Evolutionary conservation across 2,113 vertebrate genomes (phyloP).

Genomic region (Nothobranchius furzeri): DNA sequence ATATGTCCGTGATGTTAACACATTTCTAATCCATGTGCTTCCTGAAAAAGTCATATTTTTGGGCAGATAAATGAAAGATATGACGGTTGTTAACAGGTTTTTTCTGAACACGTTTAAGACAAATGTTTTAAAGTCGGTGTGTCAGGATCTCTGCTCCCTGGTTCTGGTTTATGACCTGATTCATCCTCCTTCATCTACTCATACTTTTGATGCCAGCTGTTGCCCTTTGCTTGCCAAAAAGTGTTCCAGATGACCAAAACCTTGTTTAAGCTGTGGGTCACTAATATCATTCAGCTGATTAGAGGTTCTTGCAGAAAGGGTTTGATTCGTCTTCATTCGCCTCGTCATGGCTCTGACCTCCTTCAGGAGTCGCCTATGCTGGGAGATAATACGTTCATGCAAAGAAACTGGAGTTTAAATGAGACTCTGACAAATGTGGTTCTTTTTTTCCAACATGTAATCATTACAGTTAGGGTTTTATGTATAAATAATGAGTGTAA

Average conservation of each 20-base stretch:
- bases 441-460: no score
- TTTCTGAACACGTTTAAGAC: no score
- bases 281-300: slow-evolving; percentile 37
- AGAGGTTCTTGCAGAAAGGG: slow-evolving; percentile 11
- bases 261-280: slow-evolving; percentile 35
- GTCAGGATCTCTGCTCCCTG: no score
- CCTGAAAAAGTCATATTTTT: no score
- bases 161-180: slow-evolving; percentile 3
- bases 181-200: slow-evolving; percentile 22
- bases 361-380: no score
- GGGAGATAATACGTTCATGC: slow-evolving; percentile 23
- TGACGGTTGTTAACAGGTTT: no score
- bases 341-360: slow-evolving; percentile 23
- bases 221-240: neutral
- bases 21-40: no score
- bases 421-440: neutral
- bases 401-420: slow-evolving; percentile 7
- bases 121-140: no score
- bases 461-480: neutral
- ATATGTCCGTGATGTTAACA: no score
- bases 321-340: slow-evolving; percentile 34
- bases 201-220: slow-evolving; percentile 30
- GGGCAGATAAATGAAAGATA: no score
- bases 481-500: no score
- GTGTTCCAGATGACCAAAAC: slow-evolving; percentile 25